phyloP scores from a whole-genome alignment of 2,797 vertebrate species.

The Sebastes diploproa region DNA sequence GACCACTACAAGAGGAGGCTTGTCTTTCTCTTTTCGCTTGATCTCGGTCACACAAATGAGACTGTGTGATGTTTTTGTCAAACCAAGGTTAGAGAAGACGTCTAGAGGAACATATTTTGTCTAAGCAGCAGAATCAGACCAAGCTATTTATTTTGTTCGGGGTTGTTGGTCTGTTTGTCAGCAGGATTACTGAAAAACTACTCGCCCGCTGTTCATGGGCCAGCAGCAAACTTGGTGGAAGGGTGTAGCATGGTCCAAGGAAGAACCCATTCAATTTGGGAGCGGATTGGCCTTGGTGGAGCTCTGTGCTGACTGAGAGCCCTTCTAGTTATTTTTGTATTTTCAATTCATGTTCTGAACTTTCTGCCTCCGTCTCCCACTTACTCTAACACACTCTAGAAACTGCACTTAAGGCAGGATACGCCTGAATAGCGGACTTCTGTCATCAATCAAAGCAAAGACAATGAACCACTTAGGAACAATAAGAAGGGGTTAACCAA shows the following conservation, averaged over 20 bases:
- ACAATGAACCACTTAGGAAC: constrained; percentile 68
- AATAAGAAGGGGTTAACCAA: constrained; percentile 55
- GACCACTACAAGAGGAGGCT: constrained; percentile 29
- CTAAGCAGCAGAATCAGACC: background rate
- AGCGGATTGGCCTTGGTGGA: background rate
- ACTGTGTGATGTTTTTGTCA: background rate
- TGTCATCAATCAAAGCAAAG: constrained; percentile 69
- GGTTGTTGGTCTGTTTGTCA: background rate
- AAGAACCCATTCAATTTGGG: background rate
- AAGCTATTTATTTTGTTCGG: background rate
- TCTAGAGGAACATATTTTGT: background rate
- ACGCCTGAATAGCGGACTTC: constrained; percentile 55
- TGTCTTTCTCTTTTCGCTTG: constrained; percentile 6
- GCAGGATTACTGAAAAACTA: background rate
- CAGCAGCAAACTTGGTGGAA: background rate
- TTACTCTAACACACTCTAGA: constrained; percentile 4
- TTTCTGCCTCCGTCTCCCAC: background rate
- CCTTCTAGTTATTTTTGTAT: background rate
- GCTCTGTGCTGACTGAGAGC: background rate
- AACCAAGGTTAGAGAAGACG: background rate
- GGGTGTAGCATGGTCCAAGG: background rate
- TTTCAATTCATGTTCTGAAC: background rate
- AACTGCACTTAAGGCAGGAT: constrained; percentile 58
- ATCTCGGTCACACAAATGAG: constrained; percentile 6
- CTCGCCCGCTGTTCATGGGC: background rate